phyloP scores from a whole-genome alignment of 1,140 invertebrate species.

The Coptotermes formosanus region DNA sequence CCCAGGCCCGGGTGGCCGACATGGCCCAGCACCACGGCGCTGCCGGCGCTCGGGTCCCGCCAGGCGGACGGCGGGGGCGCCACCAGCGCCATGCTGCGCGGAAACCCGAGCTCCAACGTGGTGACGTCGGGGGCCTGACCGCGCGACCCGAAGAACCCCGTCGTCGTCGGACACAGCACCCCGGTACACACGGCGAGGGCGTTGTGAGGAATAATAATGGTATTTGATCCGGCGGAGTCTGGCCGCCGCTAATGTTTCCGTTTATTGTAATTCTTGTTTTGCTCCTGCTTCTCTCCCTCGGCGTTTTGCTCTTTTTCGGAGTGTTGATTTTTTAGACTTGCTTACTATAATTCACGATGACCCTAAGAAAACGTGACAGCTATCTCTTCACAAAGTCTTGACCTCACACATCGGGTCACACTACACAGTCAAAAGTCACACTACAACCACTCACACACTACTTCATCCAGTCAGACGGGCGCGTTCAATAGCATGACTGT shows the following conservation, averaged over 20 bases:
- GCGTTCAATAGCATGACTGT: background rate
- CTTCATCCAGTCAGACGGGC: background rate
- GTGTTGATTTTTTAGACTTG: too few species aligned
- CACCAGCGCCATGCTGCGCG: slow-evolving; percentile 67
- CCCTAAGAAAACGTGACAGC: too few species aligned
- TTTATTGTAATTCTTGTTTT: too few species aligned
- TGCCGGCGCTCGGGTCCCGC: slow-evolving; percentile 59
- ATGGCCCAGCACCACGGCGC: slow-evolving; percentile 45
- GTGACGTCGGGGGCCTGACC: slow-evolving; percentile 43
- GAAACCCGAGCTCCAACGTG: slow-evolving; percentile 58
- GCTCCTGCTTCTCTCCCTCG: too few species aligned
- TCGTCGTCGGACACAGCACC: slow-evolving; percentile 50
- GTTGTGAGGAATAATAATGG: slow-evolving; percentile 33
- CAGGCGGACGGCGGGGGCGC: slow-evolving; percentile 63
- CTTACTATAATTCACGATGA: too few species aligned
- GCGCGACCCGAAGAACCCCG: slow-evolving; percentile 47
- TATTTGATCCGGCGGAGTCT: background rate
- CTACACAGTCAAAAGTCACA: too few species aligned
- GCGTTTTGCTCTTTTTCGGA: too few species aligned
- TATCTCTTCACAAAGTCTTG: too few species aligned
- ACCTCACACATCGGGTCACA: too few species aligned
- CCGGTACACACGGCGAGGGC: slow-evolving; percentile 48
- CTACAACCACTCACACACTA: background rate
- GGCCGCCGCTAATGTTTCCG: background rate
- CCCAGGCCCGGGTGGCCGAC: slow-evolving; percentile 37